These are phyloP conservation scores for Lucinisca nassula DNA, from an alignment of 2,888 invertebrate species.

Conservation along the genomic window DNA sequence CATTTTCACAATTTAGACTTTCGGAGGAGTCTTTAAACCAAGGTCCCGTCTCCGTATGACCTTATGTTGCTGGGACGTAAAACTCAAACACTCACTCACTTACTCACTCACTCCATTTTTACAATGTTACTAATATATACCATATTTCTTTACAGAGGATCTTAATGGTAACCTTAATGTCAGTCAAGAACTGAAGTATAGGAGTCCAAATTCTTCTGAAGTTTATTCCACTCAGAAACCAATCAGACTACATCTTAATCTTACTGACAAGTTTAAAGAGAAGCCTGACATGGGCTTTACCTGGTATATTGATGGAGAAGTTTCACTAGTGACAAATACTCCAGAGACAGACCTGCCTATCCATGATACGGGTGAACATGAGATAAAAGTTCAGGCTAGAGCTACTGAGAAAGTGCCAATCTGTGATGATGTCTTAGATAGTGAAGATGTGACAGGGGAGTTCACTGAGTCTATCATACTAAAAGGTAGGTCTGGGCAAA, in stretches of 20 bases:
- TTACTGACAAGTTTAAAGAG: conserved; percentile 65
- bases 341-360: neutral
- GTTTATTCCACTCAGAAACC: conserved; percentile 59
- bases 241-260: conserved; percentile 46
- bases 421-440: neutral
- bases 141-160: neutral
- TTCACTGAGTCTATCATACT: neutral
- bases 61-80: no score
- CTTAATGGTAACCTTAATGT: conserved; percentile 18
- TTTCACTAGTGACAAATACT: neutral
- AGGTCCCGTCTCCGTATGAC: no score
- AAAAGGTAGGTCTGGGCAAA: neutral
- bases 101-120: no score
- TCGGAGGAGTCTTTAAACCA: no score
- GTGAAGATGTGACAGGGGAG: neutral
- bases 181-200: neutral
- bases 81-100: no score
- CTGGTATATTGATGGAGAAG: conserved; percentile 29
- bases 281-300: conserved; percentile 23
- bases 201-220: neutral
- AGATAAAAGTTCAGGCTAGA: neutral
- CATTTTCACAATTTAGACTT: no score
- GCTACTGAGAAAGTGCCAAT: neutral
- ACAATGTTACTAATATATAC: no score
- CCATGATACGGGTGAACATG: neutral